phyloP scores from a whole-genome alignment of 1,140 invertebrate genomes.

The Dinothrombium tinctorium region DNA sequence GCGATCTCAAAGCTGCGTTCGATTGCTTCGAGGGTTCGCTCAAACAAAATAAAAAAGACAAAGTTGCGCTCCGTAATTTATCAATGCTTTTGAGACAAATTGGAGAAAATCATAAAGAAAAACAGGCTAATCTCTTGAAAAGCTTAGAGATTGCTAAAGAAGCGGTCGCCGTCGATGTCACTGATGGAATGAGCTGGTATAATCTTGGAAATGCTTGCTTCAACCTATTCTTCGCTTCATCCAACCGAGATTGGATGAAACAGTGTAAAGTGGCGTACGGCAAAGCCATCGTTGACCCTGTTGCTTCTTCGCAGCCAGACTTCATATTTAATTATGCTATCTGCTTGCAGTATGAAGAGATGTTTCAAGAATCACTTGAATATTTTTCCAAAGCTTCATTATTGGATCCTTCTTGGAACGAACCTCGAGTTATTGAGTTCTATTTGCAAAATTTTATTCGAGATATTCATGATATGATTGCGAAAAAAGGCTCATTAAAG shows the following conservation, averaged over 20 bases:
- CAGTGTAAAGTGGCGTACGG: conserved; percentile 51
- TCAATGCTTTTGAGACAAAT: conserved; percentile 59
- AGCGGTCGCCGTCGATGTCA: conserved; percentile 48
- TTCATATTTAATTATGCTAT: conserved; percentile 62
- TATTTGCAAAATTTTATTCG: conserved; percentile 39
- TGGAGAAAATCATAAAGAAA: conserved; percentile 28
- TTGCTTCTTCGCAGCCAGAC: conserved; percentile 45
- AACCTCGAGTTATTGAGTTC: conserved; percentile 32
- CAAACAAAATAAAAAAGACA: conserved; percentile 53
- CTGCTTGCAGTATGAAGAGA: conserved; percentile 59
- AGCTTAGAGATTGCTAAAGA: conserved; percentile 56
- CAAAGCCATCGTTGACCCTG: conserved; percentile 39
- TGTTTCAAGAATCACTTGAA: conserved; percentile 39
- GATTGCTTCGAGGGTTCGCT: conserved; percentile 61
- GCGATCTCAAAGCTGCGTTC: conserved; percentile 49
- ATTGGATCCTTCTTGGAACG: conserved; percentile 47
- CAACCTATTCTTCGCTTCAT: conserved; percentile 46
- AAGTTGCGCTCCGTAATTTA: conserved; percentile 48
- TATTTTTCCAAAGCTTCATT: conserved; percentile 36
- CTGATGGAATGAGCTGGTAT: conserved; percentile 59
- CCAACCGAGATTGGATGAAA: conserved; percentile 25
- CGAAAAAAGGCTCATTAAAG: conserved; percentile 37
- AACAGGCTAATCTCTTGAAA: conserved; percentile 36
- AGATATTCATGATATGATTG: conserved; percentile 34
- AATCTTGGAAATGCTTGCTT: conserved; percentile 64